Evolutionary conservation across 2,888 invertebrate genomes (phyloP), one percentile per base, ranked within the genome.

Genomic region (Tanypteryx hageni): DNA sequence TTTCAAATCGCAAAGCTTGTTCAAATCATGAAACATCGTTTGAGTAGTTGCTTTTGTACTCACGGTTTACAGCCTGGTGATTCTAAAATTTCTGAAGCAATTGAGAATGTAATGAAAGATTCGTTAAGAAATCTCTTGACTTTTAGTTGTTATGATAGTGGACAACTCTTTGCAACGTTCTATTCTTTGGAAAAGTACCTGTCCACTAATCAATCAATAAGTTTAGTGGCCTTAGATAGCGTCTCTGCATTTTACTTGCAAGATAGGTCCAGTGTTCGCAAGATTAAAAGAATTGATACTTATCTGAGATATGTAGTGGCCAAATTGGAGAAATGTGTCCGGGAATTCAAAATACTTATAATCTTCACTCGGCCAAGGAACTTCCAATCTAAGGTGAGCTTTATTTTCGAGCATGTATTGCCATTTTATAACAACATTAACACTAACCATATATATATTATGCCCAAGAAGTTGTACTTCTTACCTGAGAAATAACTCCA

Each of bases 241-340:
- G 94, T 96, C 61, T 94, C 95, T n/a, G 95, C 95, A 0, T 95
- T 95, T 94, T 96, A 96, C 94, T 96, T 96, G 95, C 95, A 95
- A 85, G 96, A 96, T 94, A 93, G 93, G 92, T 92, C 93, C 95
- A 64, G 89, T 11, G 64, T 64, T 59, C 92, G 93, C 13, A 94
- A 94, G 9, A 94, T 94, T 94, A 93, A 95, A 94, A 93, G 95
- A 95, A 96, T 96, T 95, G 96, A 96, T 94, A 93, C 94, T 0
- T 96, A 96, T 94, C 92, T 96, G 11, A 96, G 95, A 94, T 89
- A 64, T 16, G 16, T 89, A 11, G 10, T 89, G 44, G 61, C 64
- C 3, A 61, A 31, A 7, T 44, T 89, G 14, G 64, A 89, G 64
- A 89, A 64, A 9, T 89, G 89, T 61, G 89, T 89, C 11, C 14